phyloP scores from a whole-genome alignment of 1,140 invertebrate genomes.

The Archivesica marissinica region DNA sequence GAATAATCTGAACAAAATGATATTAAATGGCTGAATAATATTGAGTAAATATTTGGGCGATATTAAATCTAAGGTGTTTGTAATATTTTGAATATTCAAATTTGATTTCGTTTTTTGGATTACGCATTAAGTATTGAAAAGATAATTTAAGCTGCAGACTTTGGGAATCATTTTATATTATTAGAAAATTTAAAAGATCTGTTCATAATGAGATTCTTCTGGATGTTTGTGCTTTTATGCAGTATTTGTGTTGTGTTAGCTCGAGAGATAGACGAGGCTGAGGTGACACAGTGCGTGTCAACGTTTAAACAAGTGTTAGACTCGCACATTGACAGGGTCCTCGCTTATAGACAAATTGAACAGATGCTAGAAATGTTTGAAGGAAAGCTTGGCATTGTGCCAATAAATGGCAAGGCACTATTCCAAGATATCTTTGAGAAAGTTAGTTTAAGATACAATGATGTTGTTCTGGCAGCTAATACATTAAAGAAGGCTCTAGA shows the following conservation, averaged over 20 bases:
- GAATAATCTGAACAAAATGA: no score
- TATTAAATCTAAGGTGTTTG: no score
- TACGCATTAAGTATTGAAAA: no score
- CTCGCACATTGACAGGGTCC: conserved; percentile 34
- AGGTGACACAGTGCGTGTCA: background rate
- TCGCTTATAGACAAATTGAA: conserved; percentile 23
- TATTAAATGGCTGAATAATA: no score
- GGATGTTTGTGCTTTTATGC: background rate
- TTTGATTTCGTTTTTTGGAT: no score
- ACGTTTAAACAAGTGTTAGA: conserved; percentile 36
- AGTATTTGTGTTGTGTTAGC: background rate
- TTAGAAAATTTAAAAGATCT: no score
- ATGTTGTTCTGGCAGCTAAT: conserved; percentile 28
- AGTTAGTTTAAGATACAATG: conserved; percentile 26
- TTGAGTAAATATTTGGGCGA: no score
- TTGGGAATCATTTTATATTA: no score
- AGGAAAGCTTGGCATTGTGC: background rate
- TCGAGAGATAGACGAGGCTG: conserved; percentile 5
- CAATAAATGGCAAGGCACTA: conserved; percentile 4
- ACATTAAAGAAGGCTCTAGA: conserved; percentile 17
- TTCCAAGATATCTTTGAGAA: conserved; percentile 33
- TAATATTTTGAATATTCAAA: no score
- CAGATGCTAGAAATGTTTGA: conserved; percentile 18
- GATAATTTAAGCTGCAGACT: no score
- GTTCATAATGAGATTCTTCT: background rate